Base-by-base conservation (phyloP, 2,888 invertebrate genomes). In the Ochropleura leucogaster region DNA sequence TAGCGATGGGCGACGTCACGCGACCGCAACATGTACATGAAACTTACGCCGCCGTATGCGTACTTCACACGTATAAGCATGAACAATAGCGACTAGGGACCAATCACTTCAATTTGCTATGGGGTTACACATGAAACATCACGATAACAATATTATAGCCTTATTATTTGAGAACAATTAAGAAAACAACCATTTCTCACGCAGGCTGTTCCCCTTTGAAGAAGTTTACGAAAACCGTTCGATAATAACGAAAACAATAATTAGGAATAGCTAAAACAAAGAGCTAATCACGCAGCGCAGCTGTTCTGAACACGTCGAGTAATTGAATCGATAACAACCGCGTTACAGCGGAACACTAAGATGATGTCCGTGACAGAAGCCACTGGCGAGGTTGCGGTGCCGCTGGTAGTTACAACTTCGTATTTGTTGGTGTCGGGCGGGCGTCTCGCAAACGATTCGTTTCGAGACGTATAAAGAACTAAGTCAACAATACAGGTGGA, bases 1-100 rank as follows among this genome's bases (percentile, higher is more conserved):
- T 87, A 86, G 75, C 68, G 62, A 47, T 14, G 47, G 64, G 18
- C 63, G 72, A 53, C 65, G 70, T 64, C 80, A 79, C 83, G 79
- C 81, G 64, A 82, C 66, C 77, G 59, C 65, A 51, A 66, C 72
- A 62, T 68, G 20, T 64, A 71, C 66, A 49, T 60, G 16, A 62
- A 66, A 12, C 53, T 53, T 46, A 16, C 42, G 30, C 42, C 42
- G 30, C 42, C 59, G 14, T 18, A 18, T 51, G 46, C 30, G 16
- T 65, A 69, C 30, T 68, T 60, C 46, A 68, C 57, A 57, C n/a
- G 47, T 53, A 16, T 44, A 68, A 55, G 62, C 44, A 30, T 20
- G 18, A 49, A 9, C 18, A 64, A 14, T 68, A 64, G 64, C 59
- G 40, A 40, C 55, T 68, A 60, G 59, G 49, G 12, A 44, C 55